Conservation (phyloP, 1,140 invertebrate genomes). For the Cherax quadricarinatus region DNA sequence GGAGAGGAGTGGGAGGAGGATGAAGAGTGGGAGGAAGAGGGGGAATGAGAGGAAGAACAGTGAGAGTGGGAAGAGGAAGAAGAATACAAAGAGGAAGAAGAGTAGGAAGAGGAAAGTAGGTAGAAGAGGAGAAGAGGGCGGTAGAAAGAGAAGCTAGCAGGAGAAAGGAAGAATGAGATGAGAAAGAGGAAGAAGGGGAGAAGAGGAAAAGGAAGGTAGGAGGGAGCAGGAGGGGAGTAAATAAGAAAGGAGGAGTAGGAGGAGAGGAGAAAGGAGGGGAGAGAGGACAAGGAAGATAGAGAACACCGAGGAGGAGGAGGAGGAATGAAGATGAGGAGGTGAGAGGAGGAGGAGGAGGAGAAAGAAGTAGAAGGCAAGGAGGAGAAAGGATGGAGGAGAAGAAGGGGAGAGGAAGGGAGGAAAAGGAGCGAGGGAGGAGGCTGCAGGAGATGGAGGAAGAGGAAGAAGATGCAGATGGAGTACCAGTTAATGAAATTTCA, state of each 20-base stretch:
- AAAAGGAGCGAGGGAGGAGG: too few relatives aligned
- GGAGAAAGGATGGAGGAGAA: too few relatives aligned
- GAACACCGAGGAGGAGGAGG: background rate
- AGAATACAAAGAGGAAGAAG: background rate
- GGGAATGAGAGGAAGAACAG: background rate
- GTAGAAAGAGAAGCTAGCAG: too few relatives aligned
- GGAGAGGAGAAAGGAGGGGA: background rate
- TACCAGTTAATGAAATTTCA: conserved; percentile 42
- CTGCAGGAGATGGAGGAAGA: background rate
- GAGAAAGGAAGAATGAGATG: background rate
- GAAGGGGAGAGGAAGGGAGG: too few relatives aligned
- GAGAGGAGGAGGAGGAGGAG: too few relatives aligned
- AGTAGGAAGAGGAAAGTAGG: background rate
- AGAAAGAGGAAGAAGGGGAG: too few relatives aligned
- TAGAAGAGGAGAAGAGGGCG: background rate
- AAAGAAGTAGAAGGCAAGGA: too few relatives aligned
- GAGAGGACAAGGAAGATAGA: background rate
- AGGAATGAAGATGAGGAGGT: too few relatives aligned
- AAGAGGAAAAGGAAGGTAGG: too few relatives aligned
- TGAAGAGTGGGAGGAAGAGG: background rate
- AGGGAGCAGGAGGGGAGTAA: too few relatives aligned
- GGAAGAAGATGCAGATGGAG: background rate
- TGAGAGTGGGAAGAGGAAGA: background rate
- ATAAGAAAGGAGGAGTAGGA: background rate
- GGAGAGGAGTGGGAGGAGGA: background rate